Conservation (phyloP, 2,888 invertebrate species). For the Zonitis immaculata region DNA sequence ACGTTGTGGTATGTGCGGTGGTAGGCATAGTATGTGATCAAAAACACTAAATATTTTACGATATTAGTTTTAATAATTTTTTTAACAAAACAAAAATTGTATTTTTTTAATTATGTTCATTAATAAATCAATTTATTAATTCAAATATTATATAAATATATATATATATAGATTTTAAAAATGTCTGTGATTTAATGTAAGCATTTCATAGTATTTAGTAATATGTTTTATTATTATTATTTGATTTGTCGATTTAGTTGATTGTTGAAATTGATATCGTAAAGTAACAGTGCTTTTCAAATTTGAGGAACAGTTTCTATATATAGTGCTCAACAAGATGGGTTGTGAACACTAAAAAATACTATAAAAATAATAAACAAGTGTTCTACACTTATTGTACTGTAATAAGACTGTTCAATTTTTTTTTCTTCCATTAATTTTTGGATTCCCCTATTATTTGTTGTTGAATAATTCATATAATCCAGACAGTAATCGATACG, state of each 20-base stretch:
- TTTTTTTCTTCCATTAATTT: slow-evolving; percentile 29
- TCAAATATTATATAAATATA: slow-evolving; percentile 7
- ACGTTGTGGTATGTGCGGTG: slow-evolving; percentile 77
- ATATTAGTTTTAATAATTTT: slow-evolving; percentile 32
- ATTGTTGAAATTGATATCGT: slow-evolving; percentile 33
- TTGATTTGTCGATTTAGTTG: slow-evolving; percentile 10
- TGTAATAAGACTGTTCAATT: slow-evolving; percentile 38
- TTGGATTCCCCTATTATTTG: slow-evolving; percentile 4
- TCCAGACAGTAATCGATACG: not conserved
- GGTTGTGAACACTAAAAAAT: slow-evolving; percentile 41
- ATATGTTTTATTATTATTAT: no score
- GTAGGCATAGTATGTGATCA: slow-evolving; percentile 60
- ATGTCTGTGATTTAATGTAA: slow-evolving; percentile 38
- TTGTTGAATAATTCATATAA: not conserved
- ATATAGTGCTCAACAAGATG: slow-evolving; percentile 40
- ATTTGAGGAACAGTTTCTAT: slow-evolving; percentile 15
- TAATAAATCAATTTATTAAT: no score
- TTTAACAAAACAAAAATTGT: no score
- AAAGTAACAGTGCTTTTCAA: slow-evolving; percentile 27
- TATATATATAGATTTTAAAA: slow-evolving; percentile 23
- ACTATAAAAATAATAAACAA: slow-evolving; percentile 14
- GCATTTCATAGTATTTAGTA: slow-evolving; percentile 34
- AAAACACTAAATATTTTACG: slow-evolving; percentile 36
- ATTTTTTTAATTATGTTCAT: not conserved
- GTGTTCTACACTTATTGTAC: slow-evolving; percentile 26